phyloP scores from a whole-genome alignment of 1,140 invertebrate genomes.

The Drosophila quadrilineata region DNA sequence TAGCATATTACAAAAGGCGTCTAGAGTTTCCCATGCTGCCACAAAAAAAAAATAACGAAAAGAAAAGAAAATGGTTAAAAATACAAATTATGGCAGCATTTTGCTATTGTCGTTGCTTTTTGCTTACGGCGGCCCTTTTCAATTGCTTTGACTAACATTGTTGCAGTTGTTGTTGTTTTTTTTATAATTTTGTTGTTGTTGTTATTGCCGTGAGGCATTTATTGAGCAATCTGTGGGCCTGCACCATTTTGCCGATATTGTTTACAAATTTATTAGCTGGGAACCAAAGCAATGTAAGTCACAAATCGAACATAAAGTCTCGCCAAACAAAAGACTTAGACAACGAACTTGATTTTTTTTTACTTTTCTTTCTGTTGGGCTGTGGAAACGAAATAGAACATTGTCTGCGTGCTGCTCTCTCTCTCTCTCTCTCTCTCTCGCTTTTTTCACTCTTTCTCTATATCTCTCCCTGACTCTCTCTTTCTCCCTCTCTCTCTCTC shows the following conservation, averaged over 20 bases:
- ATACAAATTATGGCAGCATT: slow-evolving; percentile 71
- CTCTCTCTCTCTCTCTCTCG: no score
- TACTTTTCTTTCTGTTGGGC: no score
- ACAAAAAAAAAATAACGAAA: slow-evolving; percentile 22
- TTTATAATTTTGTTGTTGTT: slow-evolving; percentile 33
- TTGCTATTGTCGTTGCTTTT: slow-evolving; percentile 61
- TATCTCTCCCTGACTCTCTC: no score
- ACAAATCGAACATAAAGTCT: background rate
- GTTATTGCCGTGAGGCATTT: slow-evolving; percentile 53
- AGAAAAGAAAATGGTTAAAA: slow-evolving; percentile 7
- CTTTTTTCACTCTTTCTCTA: no score
- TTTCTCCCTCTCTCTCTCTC: slow-evolving; percentile 7
- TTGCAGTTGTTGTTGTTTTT: slow-evolving; percentile 7
- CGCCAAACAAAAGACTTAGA: slow-evolving; percentile 72
- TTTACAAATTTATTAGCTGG: slow-evolving; percentile 76
- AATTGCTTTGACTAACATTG: slow-evolving; percentile 18
- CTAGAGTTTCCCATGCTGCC: slow-evolving; percentile 70
- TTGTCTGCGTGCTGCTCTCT: slow-evolving; percentile 7
- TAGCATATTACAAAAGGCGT: slow-evolving; percentile 75
- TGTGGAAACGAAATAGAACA: slow-evolving; percentile 33
- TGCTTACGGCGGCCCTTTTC: slow-evolving; percentile 45
- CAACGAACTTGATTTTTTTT: slow-evolving; percentile 76
- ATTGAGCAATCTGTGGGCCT: slow-evolving; percentile 61
- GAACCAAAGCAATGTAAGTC: slow-evolving; percentile 37
- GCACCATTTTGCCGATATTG: slow-evolving; percentile 70